Percentiles rank a stretch among this genome's conserved stretches.
Evolutionary conservation across 2,113 vertebrate species (phyloP).

Genomic region (Ia io): DNA sequence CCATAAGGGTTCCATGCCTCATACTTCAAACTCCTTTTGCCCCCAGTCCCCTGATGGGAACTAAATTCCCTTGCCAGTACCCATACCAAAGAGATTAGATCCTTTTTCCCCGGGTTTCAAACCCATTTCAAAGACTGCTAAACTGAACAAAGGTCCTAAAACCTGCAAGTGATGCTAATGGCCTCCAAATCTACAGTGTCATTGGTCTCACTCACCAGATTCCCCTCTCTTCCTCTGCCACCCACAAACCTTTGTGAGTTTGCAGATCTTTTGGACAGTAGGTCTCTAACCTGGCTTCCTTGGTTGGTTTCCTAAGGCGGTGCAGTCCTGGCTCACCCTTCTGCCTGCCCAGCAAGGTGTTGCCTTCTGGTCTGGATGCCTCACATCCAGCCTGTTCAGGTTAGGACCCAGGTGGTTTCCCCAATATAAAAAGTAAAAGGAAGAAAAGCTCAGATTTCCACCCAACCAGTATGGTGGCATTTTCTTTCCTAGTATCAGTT

Average conservation of each 20-base stretch:
- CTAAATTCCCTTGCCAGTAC: background rate
- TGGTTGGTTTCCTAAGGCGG: fast-evolving
- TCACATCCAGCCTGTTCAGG: background rate
- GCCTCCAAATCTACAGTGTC: background rate
- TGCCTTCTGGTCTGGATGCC: background rate
- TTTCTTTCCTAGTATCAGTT: background rate
- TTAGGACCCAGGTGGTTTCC: background rate
- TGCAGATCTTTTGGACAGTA: fast-evolving
- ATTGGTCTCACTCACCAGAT: fast-evolving
- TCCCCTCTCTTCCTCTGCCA: background rate
- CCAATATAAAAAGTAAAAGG: background rate
- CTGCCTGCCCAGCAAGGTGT: background rate
- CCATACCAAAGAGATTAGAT: background rate
- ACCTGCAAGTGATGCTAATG: background rate
- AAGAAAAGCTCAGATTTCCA: background rate
- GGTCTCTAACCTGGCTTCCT: background rate
- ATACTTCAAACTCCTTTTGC: background rate
- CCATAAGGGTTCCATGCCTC: background rate
- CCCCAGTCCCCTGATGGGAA: background rate
- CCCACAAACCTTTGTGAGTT: background rate
- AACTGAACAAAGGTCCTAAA: background rate
- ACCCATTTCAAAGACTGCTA: background rate
- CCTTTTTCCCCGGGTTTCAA: background rate
- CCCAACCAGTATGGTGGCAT: background rate
- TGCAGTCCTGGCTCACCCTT: too few species aligned